Percentiles rank a stretch among this genome's conserved stretches.
These are phyloP conservation scores for Cairina moschata DNA, from an alignment of 2,113 vertebrate species.

Conservation along the genomic window DNA sequence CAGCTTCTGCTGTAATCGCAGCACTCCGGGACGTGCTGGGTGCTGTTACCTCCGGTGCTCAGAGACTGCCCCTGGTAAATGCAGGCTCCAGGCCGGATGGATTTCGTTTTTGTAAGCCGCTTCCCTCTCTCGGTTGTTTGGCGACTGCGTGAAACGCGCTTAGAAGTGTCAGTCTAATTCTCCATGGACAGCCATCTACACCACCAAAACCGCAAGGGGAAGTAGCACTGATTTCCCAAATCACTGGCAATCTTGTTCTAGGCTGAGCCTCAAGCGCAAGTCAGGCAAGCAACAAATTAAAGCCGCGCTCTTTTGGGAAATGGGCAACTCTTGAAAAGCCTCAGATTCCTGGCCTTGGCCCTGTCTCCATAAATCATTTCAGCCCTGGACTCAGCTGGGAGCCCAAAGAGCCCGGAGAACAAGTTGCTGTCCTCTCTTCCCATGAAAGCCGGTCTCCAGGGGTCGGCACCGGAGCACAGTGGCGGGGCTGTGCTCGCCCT, in stretches of 20 bases:
- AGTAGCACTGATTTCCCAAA: constrained; percentile 68
- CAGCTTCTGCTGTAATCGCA: background rate
- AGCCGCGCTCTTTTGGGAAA: constrained; percentile 50
- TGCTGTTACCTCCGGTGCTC: background rate
- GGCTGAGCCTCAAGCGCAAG: constrained; percentile 64
- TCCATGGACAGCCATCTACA: constrained; percentile 51
- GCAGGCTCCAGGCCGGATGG: background rate
- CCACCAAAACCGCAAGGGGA: constrained; percentile 66
- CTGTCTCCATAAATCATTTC: constrained; percentile 64
- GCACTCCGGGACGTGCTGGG: background rate
- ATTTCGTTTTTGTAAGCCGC: background rate
- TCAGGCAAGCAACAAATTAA: constrained; percentile 63
- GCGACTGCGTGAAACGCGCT: background rate
- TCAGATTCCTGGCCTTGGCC: constrained; percentile 67
- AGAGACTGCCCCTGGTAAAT: background rate
- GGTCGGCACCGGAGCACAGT: background rate
- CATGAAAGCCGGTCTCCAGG: background rate
- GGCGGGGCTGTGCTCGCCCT: background rate
- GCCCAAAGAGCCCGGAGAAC: constrained; percentile 43
- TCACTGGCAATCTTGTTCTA: constrained; percentile 61
- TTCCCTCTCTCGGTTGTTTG: background rate
- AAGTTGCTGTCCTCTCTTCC: constrained; percentile 43
- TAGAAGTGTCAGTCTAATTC: constrained; percentile 57
- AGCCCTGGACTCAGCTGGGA: constrained; percentile 42
- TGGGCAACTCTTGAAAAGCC: constrained; percentile 66